Conservation (phyloP, 1,140 invertebrate species). For the Cyrtorhinus lividipennis region DNA sequence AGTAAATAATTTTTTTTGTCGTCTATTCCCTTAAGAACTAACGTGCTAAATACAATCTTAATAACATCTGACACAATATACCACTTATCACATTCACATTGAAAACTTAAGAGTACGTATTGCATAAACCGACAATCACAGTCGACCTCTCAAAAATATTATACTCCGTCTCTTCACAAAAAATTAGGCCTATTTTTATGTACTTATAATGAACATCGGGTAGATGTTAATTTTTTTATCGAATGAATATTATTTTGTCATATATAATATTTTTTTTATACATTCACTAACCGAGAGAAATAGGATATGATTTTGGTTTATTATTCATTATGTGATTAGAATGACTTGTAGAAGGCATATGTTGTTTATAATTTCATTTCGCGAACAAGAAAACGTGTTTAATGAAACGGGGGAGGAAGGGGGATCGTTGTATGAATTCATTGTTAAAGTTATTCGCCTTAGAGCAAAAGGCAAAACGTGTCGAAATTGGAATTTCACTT, state of each 20-base stretch:
- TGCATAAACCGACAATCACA: conserved; percentile 4
- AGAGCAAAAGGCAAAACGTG: background rate
- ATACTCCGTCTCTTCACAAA: conserved; percentile 9
- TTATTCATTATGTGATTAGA: no score
- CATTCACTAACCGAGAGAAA: conserved; percentile 7
- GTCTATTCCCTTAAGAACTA: no score
- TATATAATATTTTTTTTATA: background rate
- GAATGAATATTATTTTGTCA: no score
- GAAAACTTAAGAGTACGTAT: conserved; percentile 1
- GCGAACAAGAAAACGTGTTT: background rate
- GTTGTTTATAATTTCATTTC: background rate
- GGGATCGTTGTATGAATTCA: conserved; percentile 6
- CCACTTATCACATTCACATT: conserved; percentile 6
- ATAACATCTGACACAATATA: background rate
- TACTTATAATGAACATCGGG: no score
- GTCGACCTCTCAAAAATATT: conserved; percentile 6
- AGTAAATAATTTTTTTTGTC: no score
- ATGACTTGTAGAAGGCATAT: background rate
- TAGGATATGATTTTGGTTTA: background rate
- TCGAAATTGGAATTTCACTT: background rate
- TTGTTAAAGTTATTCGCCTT: conserved; percentile 1
- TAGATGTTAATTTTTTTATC: no score
- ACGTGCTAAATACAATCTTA: conserved; percentile 2
- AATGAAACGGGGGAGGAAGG: background rate
- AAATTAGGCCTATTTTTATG: conserved; percentile 7